Evolutionary conservation across 2,888 invertebrate genomes (phyloP).

Genomic region (Caenorhabditis uteleia): DNA sequence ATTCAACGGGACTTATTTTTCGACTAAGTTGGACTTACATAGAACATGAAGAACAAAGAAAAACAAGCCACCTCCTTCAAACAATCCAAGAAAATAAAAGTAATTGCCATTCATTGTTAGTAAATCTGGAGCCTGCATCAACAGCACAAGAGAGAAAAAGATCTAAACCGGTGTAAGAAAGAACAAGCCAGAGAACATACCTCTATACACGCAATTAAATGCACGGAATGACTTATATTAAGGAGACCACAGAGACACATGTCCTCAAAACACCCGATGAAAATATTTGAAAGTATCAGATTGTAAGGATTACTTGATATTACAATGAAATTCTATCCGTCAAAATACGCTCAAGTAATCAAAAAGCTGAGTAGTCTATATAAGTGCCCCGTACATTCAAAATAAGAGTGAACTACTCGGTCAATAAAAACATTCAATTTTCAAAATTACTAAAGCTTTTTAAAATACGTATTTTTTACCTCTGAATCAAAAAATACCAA

Average conservation of each 20-base stretch:
- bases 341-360: too few species aligned
- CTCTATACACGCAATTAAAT: constrained; percentile 48
- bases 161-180: constrained; percentile 18
- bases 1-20: constrained; percentile 3
- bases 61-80: constrained; percentile 42
- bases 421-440: too few species aligned
- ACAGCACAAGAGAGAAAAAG: constrained; percentile 46
- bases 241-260: constrained; percentile 53
- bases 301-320: not conserved
- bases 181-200: constrained; percentile 12
- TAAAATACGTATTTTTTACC: too few species aligned
- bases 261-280: constrained; percentile 46
- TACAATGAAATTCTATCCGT: too few species aligned
- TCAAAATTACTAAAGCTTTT: too few species aligned
- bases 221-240: constrained; percentile 43
- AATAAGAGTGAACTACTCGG: too few species aligned
- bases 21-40: constrained; percentile 13
- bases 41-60: constrained; percentile 45
- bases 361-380: too few species aligned
- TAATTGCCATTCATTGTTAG: constrained; percentile 49
- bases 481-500: constrained; percentile 33
- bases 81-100: constrained; percentile 50
- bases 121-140: constrained; percentile 48
- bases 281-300: too few species aligned
- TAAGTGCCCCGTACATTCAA: too few species aligned